phyloP scores from a whole-genome alignment of 2,888 invertebrate species.

The Helobdella robusta region DNA sequence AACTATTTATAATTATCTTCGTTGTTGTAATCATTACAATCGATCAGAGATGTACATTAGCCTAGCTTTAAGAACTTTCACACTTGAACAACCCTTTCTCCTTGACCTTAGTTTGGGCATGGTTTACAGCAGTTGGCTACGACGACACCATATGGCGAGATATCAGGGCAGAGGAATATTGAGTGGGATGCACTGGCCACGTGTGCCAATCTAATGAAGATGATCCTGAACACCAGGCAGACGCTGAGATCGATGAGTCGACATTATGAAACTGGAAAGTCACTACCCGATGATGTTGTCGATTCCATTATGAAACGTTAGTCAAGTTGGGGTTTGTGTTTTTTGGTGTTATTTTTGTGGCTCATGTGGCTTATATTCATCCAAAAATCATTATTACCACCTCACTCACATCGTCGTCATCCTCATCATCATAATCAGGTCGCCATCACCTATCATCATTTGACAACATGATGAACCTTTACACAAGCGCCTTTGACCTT shows the following conservation, averaged over 20 bases:
- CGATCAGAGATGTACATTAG: neutral
- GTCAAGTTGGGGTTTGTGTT: neutral
- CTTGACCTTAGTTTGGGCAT: slow-evolving; percentile 63
- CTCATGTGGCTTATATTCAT: no score
- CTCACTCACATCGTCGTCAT: neutral
- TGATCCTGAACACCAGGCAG: slow-evolving; percentile 55
- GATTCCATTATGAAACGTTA: slow-evolving; percentile 27
- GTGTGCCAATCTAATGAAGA: slow-evolving; percentile 26
- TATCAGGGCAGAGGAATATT: slow-evolving; percentile 73
- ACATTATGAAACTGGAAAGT: slow-evolving; percentile 66
- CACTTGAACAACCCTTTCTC: neutral
- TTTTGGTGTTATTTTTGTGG: neutral
- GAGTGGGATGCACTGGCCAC: slow-evolving; percentile 83
- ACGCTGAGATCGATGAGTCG: slow-evolving; percentile 56
- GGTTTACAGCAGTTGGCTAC: slow-evolving; percentile 76
- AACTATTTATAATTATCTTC: neutral
- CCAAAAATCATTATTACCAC: no score
- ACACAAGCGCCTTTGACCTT: slow-evolving; percentile 70
- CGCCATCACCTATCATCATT: slow-evolving; percentile 69
- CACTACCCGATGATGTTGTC: slow-evolving; percentile 56
- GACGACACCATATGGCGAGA: slow-evolving; percentile 68
- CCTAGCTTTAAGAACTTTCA: neutral
- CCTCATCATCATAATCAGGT: slow-evolving; percentile 45
- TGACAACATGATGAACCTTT: slow-evolving; percentile 70
- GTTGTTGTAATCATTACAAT: neutral